These are phyloP conservation scores for Nymphicus hollandicus DNA, from an alignment of 2,113 vertebrate species.

Conservation along the genomic window DNA sequence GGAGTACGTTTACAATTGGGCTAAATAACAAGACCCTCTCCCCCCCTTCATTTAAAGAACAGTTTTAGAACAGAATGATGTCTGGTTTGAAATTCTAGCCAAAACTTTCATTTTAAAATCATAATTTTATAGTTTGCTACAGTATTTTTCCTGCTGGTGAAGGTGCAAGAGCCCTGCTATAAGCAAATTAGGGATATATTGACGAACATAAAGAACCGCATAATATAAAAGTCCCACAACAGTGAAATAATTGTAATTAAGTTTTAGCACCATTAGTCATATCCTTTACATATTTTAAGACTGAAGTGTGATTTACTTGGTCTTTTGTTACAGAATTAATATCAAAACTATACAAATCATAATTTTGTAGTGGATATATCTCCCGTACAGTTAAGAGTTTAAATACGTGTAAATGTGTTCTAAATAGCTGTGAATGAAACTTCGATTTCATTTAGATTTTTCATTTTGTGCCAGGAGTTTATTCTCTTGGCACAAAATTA, in stretches of 20 bases:
- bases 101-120: background rate
- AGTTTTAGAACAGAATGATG: accelerated
- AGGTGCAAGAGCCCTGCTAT: background rate
- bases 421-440: background rate
- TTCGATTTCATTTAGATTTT: background rate
- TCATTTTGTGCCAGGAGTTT: background rate
- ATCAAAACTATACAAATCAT: background rate
- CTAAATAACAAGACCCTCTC: background rate
- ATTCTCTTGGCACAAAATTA: background rate
- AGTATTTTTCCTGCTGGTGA: background rate
- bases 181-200: background rate
- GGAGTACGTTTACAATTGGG: background rate
- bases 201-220: background rate
- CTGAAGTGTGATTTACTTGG: background rate
- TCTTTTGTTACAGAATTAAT: background rate
- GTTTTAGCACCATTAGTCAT: background rate
- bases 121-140: background rate
- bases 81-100: background rate
- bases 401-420: background rate
- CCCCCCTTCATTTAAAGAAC: background rate
- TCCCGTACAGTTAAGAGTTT: background rate
- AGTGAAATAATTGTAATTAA: background rate
- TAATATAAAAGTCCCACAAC: background rate
- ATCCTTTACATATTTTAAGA: background rate
- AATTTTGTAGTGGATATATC: background rate